phyloP scores from a whole-genome alignment of 2,113 vertebrate genomes.

The Chlorodrepanis virens region DNA sequence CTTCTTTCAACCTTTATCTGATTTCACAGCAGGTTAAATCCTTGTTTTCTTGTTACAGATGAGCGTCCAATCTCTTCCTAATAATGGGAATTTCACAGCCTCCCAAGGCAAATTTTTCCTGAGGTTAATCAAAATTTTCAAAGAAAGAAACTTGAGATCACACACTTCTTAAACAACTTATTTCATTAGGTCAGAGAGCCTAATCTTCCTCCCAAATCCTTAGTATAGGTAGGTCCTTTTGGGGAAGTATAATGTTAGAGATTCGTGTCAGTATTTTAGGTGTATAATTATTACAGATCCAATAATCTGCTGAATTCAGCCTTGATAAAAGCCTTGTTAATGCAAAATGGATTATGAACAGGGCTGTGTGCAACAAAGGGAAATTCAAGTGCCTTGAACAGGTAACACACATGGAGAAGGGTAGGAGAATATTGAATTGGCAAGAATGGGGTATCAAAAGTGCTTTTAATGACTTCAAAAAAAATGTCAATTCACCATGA shows the following conservation, averaged over 20 bases:
- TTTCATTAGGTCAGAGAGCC: not conserved
- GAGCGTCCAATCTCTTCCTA: not conserved
- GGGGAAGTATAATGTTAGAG: not conserved
- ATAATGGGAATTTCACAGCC: not conserved
- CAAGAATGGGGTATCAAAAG: not conserved
- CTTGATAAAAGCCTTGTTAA: not conserved
- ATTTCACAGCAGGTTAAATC: not conserved
- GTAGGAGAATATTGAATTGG: not conserved
- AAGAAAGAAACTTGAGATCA: not conserved
- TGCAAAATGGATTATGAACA: not conserved
- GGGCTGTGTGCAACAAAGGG: not conserved
- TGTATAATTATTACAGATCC: not conserved
- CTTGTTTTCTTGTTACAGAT: not conserved
- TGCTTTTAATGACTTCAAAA: not conserved
- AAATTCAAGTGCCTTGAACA: not conserved
- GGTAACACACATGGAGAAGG: not conserved
- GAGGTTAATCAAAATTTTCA: not conserved
- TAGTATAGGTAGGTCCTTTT: not conserved
- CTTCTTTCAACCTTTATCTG: not conserved
- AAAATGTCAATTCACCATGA: fast-evolving
- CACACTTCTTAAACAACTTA: not conserved
- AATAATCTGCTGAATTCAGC: not conserved
- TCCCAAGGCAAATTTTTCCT: not conserved
- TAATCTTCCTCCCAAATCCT: fast-evolving
- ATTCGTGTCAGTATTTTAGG: not conserved